These are phyloP conservation scores for Iselma pallidipennis DNA, from an alignment of 2,888 invertebrate species.

Conservation along the genomic window DNA sequence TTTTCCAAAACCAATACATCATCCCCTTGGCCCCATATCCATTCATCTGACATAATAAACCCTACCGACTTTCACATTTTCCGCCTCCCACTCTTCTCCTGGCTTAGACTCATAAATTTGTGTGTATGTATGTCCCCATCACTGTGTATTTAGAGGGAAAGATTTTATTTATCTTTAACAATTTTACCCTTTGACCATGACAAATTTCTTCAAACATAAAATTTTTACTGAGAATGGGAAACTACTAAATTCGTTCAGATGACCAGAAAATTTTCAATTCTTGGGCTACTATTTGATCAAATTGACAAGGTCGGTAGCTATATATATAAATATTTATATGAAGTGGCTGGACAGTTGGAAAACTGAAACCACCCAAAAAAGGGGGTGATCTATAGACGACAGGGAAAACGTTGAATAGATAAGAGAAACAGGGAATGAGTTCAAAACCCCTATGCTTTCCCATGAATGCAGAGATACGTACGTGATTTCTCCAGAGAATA, in stretches of 20 bases:
- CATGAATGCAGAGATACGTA: constrained; percentile 33
- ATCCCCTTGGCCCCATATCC: not conserved
- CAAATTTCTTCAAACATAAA: not conserved
- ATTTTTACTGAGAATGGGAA: no score
- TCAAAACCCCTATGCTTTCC: constrained; percentile 16
- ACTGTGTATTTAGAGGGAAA: not conserved
- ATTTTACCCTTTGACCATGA: not conserved
- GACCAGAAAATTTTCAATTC: not conserved
- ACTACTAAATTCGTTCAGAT: no score
- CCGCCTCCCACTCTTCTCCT: not conserved
- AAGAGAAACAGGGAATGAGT: constrained; percentile 23
- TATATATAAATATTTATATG: not conserved
- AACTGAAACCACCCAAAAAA: not conserved
- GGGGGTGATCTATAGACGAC: constrained; percentile 15
- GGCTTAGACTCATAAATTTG: not conserved
- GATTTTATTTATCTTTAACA: not conserved
- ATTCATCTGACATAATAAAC: constrained; percentile 1
- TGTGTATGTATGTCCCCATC: not conserved
- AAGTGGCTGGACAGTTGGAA: not conserved
- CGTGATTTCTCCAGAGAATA: constrained; percentile 40
- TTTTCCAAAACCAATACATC: not conserved
- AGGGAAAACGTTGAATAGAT: constrained; percentile 33
- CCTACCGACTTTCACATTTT: not conserved
- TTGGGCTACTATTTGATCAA: not conserved
- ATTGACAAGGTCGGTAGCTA: not conserved